Evolutionary conservation across 2,113 vertebrate genomes (phyloP).

Genomic region (Hemibagrus wyckioides): DNA sequence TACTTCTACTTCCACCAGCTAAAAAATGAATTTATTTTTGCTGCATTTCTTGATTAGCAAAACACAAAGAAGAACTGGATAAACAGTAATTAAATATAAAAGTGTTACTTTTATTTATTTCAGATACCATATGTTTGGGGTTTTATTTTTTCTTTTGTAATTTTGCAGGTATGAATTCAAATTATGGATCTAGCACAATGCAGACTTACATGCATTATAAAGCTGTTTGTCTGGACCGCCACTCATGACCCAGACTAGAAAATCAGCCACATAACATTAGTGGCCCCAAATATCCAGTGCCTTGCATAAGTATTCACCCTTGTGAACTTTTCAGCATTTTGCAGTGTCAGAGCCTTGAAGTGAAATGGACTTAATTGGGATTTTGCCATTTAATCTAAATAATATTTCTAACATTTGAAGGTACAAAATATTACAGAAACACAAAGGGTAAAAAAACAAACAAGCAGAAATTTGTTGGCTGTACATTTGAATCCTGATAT

Average conservation of each 20-base stretch:
- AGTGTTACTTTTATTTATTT: neutral
- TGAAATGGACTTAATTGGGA: neutral
- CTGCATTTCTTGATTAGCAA: neutral
- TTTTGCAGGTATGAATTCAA: neutral
- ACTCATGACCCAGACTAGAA: neutral
- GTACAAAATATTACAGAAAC: neutral
- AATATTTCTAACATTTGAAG: neutral
- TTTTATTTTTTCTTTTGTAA: neutral
- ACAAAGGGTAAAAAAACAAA: neutral
- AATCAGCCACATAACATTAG: neutral
- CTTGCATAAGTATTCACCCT: neutral
- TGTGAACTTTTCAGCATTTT: slow-evolving; percentile 1
- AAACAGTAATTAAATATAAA: neutral
- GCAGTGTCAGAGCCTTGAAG: neutral
- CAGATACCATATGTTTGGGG: neutral
- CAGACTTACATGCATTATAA: neutral
- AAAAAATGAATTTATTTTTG: neutral
- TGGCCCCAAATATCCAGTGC: neutral
- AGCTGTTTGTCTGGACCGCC: neutral
- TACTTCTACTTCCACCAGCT: neutral
- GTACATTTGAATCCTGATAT: neutral
- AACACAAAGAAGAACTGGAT: neutral
- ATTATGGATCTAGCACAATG: neutral
- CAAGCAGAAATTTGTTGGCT: neutral
- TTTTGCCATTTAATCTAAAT: neutral